Base-by-base conservation (phyloP, 2,888 invertebrate species). In the Ashinkailepas kermadecensis region DNA sequence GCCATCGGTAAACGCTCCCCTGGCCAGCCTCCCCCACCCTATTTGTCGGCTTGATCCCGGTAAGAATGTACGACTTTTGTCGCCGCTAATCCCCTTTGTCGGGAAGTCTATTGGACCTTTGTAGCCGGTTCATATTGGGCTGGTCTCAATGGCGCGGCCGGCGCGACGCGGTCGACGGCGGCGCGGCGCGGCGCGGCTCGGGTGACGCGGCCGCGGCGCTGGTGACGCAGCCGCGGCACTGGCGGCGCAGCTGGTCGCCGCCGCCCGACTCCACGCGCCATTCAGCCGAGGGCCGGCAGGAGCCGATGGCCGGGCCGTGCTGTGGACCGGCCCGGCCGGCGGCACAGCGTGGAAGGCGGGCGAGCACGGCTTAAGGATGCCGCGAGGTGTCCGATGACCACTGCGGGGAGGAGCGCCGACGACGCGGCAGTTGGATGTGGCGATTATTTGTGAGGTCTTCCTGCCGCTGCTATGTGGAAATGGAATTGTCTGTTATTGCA, bases 61-160 rank as follows among this genome's bases (percentile, higher is more conserved):
- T 70, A 70, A 70, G 70, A 70, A 70, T 70, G 70, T 70, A 25
- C 70, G 39, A 70, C 70, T 70, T 70, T 70, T 70, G 70, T 70
- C 70, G 70, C 70, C 70, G 70, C 70, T 70, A 70, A 70, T 70
- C 70, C 70, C 70, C 70, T 13, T 70, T 70, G 70, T 70, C 70
- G 70, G 70, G 70, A 70, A 70, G 70, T 70, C 70, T 23, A 70
- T 70, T 70, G 70, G 70, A 39, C 39, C 70, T 70, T 70, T 70
- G 70, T 70, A 15, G 70, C 39, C 70, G 70, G 70, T 70, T 70
- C 70, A 70, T 70, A 70, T 70, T 70, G 39, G 70, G 70, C 70
- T 15, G 70, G 70, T 25, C 23, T 70, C 70, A 70, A 39, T 70
- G 70, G 65, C 23, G 65, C 65, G n/a, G 18, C 18, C 23, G 23